Evolutionary conservation across 1,140 invertebrate genomes (phyloP), one percentile per base, ranked within the genome.

Genomic region (Bombus ignitus): DNA sequence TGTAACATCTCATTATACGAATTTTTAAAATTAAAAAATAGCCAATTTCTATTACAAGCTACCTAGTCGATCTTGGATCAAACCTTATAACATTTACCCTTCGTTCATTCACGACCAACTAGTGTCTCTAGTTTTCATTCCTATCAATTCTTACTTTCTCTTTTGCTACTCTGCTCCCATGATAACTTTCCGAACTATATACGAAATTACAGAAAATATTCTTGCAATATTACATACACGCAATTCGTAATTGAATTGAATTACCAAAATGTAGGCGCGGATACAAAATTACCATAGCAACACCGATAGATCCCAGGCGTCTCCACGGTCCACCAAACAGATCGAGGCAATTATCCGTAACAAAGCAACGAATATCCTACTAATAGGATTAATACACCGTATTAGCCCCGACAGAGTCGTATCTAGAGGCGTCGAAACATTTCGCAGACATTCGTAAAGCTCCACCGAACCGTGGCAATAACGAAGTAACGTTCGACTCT

Each of bases 401-500:
- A 81, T 81, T 59, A 59, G 25, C 12, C 25, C 15, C 42, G 15
- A 39, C 44, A n/a, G 18, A n/a, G 10, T 57, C 10, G 65, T 71
- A 53, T 53, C 66, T 25, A 35, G 25, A 74, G 25, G 10, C 39
- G 39, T 8, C 4, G 35, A 25, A 37, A 65, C 44, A 28, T 25
- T 35, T 53, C 22, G 28, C 59, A 42, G 53, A 62, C 57, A 65
- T 6, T 13, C 1, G 57, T 12, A 78, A 78, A 78, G 59, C n/a
- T 44, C 32, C 13, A 28, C 0, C 28, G 39, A 5, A 9, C 42
- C 5, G 10, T n/a, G 5, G 8, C 35, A 25, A 76, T 39, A 76
- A n/a, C 39, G 70, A 84, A 85, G 83, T 77, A 74, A 86, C 62
- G 74, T 88, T 82, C 84, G 83, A 72, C 79, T 81, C 85, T 88